Base-by-base conservation (phyloP, 2,888 invertebrate species). In the Sphecodes monilicornis region DNA sequence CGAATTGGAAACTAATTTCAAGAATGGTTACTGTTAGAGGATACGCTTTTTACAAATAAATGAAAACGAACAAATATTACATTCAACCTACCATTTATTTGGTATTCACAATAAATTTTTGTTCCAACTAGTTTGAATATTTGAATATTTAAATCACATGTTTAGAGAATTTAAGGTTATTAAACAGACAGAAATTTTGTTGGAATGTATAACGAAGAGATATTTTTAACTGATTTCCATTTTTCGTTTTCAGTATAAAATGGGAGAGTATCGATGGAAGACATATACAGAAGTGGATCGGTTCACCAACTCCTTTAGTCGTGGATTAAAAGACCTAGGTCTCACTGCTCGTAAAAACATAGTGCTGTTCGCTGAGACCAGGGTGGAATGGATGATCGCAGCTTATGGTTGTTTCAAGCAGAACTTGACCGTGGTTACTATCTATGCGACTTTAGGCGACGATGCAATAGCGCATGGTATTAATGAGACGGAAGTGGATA, bases 311-410 rank as follows among this genome's bases (percentile, higher is more conserved):
- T 95, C 97, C 90, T 97, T 99, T 95, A 98, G 98, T 72, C 97
- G 97, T 80, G 99, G 99, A 0, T 95, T 99, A 86, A 96, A 97
- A 64, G 97, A 97, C 92, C 95, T 98, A 57, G 98, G 98, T 43
- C 96, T 97, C 91, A 95, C 95, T 90, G 97, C 97, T 13, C 96
- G 96, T 16, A 95, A 96, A 86, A 98, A 98, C 94, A 96, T 99
- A 89, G 98, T 98, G 78, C 97, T 99, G 93, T 99, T 99, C 96
- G 99, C 99, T 0, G 99, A 99, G 95, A 99, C 99, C 0, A 96
- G 99, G 90, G 98, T 98, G 72, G 99, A 99, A 95, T 99, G 99
- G 99, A 97, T 99, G 97, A 96, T 99, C 74, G 98, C 98, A 0
- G 99, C 99, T 1, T 98, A 99, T 93, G 99, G 98, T 77, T 98